Evolutionary conservation across 2,888 invertebrate genomes (phyloP), one percentile per base, ranked within the genome.

Genomic region (Tortricodes alternella): DNA sequence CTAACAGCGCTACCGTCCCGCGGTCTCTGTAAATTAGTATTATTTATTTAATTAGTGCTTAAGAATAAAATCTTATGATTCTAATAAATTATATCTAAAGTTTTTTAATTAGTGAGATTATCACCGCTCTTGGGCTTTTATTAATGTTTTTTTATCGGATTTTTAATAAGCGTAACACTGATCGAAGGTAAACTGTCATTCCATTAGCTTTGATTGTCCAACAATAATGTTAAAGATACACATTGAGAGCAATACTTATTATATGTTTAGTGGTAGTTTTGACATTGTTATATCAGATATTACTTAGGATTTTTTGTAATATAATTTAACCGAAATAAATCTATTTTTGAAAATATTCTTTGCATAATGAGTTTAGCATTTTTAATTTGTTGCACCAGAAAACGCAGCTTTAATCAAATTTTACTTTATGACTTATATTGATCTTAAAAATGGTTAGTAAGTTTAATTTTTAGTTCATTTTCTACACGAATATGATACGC

Each of bases 21-120:
- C 73, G 74, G 75, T 70, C 71, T 65, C 61, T 88, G 82, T 88
- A 86, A 70, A 83, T 85, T 89, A 87, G 88, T 89, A 89, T 89
- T 89, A 89, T 88, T 89, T 89, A 89, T 89, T 89, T 83, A 83
- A 79, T 80, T 88, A 89, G 87, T 65, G 80, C 80, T 75, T 89
- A 87, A 86, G 86, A 66, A 63, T 71, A 68, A 78, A 78, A 75
- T 78, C 74, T 81, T 87, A 86, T 80, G 78, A 85, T 80, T 71
- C 71, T 66, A 73, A 65, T 66, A 63, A 58, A 51, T 59, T 43
- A 62, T 59, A 57, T 48, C 43, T 58, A 53, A 51, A 55, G 50
- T 53, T 58, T 65, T 66, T 53, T 71, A 56, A 68, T 75, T 78
- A 80, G 81, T 85, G 85, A 83, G 74, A 80, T 67, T 72, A 64